Base-by-base conservation (phyloP, 2,888 invertebrate genomes). In the Lasioglossum marginatum region DNA sequence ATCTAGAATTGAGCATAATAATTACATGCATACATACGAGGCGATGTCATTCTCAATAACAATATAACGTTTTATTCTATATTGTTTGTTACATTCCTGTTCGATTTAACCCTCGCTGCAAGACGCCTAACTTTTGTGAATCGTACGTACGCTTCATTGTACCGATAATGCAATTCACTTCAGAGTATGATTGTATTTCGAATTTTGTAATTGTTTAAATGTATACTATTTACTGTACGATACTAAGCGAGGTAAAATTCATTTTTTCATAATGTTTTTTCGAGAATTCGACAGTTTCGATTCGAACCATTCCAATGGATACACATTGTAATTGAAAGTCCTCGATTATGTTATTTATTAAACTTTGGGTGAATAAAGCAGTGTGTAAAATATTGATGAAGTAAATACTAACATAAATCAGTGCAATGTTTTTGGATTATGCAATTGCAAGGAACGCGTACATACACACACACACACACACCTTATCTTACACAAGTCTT, bases 311-410 rank as follows among this genome's bases (percentile, higher is more conserved):
- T 92, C 89, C 90, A 89, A 88, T 84, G 75, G 86, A 90, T 85
- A 82, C 81, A 78, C 79, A 87, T 57, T 88, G 72, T 86, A 85
- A 84, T 88, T 88, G 79, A 63, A 76, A 91, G 75, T 37, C 83
- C 74, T 87, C 72, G 87, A 86, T 87, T 87, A 85, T 89, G 82
- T 87, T 90, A 92, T 92, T 91, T 93, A 92, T 92, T 92, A 82
- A 27, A 86, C 89, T 23, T 90, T 92, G 88, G 86, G 85, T 84
- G 87, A 92, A 92, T 90, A 91, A 93, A 92, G 85, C 72, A 81
- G 88, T 89, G 85, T 88, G 77, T 83, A 81, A 83, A 48, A 81
- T 68, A 87, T 71, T 66, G n/a, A 52, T 43, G 70, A 60, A 81
- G 43, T 63, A 73, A 82, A 75, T n/a, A n/a, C 70, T 52, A 31